phyloP scores from a whole-genome alignment of 2,888 invertebrate genomes.

The Tenthredo scrophulariae region DNA sequence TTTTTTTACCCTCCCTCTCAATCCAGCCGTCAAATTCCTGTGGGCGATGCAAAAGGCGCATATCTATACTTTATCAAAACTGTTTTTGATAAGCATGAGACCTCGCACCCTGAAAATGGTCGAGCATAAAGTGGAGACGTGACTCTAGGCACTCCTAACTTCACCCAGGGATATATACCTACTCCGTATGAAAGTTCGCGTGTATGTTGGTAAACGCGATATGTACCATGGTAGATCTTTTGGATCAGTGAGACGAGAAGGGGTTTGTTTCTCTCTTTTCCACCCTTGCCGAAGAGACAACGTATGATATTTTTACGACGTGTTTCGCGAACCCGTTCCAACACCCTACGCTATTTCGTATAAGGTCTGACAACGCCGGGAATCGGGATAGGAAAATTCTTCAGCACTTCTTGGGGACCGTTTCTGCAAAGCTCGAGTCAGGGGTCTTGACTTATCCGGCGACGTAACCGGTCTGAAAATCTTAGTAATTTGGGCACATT shows the following conservation, averaged over 20 bases:
- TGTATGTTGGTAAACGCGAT: background rate
- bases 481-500: conserved; percentile 12
- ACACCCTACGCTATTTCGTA: conserved; percentile 2
- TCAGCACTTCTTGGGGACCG: background rate
- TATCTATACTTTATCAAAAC: background rate
- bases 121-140: conserved; percentile 31
- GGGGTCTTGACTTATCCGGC: background rate
- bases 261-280: background rate
- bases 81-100: conserved; percentile 29
- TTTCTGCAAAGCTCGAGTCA: background rate
- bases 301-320: conserved; percentile 32
- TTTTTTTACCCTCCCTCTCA: background rate
- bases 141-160: conserved; percentile 1
- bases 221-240: background rate
- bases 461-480: conserved; percentile 18
- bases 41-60: background rate
- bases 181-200: background rate
- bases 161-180: background rate
- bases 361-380: background rate
- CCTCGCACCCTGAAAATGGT: conserved; percentile 24
- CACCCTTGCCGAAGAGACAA: background rate
- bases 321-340: background rate
- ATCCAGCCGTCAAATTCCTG: background rate
- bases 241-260: conserved; percentile 1
- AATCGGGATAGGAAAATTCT: background rate